These are phyloP conservation scores for Aurelia aurita complex sp. Pacific DNA, from an alignment of 30 jellyfish, hydroid and myxozoan genomes.

Conservation along the genomic window DNA sequence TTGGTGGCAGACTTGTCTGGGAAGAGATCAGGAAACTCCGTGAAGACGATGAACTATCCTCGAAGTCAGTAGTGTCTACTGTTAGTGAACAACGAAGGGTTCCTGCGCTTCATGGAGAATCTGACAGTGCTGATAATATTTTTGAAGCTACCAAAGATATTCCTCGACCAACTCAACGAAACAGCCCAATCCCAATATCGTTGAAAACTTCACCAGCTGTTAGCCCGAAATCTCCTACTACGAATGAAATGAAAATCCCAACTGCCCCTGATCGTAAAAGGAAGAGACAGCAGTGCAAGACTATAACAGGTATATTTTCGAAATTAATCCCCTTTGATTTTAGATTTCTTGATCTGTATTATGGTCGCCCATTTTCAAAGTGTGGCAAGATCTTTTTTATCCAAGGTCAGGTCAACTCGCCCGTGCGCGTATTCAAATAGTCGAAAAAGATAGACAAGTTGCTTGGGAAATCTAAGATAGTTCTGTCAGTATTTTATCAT, in stretches of 20 bases:
- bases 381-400: too few relatives aligned
- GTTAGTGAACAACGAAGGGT: slow-evolving; percentile 44
- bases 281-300: background rate
- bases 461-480: too few relatives aligned
- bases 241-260: background rate
- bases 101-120: slow-evolving; percentile 49
- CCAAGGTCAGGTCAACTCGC: too few relatives aligned
- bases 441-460: too few relatives aligned
- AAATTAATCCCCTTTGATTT: background rate
- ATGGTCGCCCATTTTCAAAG: too few relatives aligned
- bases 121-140: background rate
- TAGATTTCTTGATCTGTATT: too few relatives aligned
- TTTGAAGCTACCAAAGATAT: slow-evolving; percentile 6
- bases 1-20: slow-evolving; percentile 46
- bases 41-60: background rate
- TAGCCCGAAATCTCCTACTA: background rate
- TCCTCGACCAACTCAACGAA: background rate
- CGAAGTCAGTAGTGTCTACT: slow-evolving; percentile 2
- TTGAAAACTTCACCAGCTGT: background rate
- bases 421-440: too few relatives aligned
- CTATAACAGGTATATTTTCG: slow-evolving; percentile 1
- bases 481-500: too few relatives aligned
- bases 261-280: background rate
- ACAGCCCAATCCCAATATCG: slow-evolving; percentile 5
- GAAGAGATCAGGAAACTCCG: slow-evolving; percentile 19